Evolutionary conservation across 2,888 invertebrate genomes (phyloP).

Genomic region (Lomographa bimaculata): DNA sequence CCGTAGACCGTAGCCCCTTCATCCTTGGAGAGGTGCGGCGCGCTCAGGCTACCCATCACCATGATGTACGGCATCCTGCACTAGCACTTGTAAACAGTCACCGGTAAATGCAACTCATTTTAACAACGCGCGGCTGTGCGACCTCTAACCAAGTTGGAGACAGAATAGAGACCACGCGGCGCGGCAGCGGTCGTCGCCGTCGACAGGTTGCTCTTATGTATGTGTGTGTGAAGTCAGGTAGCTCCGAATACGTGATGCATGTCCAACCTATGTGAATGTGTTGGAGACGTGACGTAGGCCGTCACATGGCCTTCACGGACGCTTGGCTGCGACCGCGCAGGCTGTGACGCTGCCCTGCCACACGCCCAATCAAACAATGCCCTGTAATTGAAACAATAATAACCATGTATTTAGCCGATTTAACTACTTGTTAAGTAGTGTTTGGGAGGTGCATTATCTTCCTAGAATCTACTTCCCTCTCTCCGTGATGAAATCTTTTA

Average conservation of each 20-base stretch:
- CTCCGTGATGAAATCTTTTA: no score
- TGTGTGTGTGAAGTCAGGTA: constrained; percentile 71
- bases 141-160: constrained; percentile 31
- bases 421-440: no score
- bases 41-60: constrained; percentile 76
- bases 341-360: constrained; percentile 31
- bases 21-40: constrained; percentile 71
- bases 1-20: constrained; percentile 77
- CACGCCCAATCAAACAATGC: constrained; percentile 29
- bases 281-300: constrained; percentile 55
- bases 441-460: no score
- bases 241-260: constrained; percentile 45
- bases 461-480: no score
- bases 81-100: constrained; percentile 40
- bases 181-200: constrained; percentile 35
- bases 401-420: constrained; percentile 4
- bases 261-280: constrained; percentile 41
- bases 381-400: constrained; percentile 26
- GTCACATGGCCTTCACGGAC: constrained; percentile 72
- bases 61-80: constrained; percentile 76
- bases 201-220: constrained; percentile 54
- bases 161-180: constrained; percentile 45
- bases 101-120: constrained; percentile 52
- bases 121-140: constrained; percentile 38
- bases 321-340: constrained; percentile 56